Evolutionary conservation across 2,797 vertebrate species (phyloP).

Genomic region (Lithobates pipiens): DNA sequence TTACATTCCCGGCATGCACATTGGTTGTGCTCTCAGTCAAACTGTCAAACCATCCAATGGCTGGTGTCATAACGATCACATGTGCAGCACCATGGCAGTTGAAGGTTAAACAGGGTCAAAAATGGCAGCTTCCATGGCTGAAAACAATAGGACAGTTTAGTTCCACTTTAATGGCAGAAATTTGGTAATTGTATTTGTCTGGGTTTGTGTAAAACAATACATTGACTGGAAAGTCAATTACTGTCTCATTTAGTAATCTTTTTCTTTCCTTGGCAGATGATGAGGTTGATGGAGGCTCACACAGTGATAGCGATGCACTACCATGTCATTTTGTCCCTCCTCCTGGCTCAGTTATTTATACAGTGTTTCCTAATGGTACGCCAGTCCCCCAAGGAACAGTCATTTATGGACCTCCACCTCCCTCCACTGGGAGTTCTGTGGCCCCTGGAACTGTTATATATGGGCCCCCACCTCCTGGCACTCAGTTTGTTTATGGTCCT

Average conservation of each 20-base stretch:
- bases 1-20: too few species aligned
- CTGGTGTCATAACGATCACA: too few species aligned
- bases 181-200: background rate
- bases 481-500: constrained; percentile 75
- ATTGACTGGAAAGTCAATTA: background rate
- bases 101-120: too few species aligned
- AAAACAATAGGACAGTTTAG: too few species aligned
- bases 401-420: constrained; percentile 73
- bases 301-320: constrained; percentile 66
- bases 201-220: too few species aligned
- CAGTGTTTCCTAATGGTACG: constrained; percentile 75
- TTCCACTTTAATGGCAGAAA: background rate
- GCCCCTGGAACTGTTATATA: constrained; percentile 75
- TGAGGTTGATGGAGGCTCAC: constrained; percentile 70
- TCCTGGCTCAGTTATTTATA: constrained; percentile 76
- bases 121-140: too few species aligned
- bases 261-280: constrained; percentile 65
- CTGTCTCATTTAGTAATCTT: background rate
- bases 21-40: too few species aligned
- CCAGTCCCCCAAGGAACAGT: constrained; percentile 78
- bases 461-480: constrained; percentile 75
- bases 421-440: constrained; percentile 64
- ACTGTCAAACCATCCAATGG: too few species aligned
- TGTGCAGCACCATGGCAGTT: too few species aligned
- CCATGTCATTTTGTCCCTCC: constrained; percentile 70